Percentiles rank a stretch among this genome's conserved stretches.
phyloP scores from a whole-genome alignment of 2,888 invertebrate genomes.

The Hanleya hanleyi region DNA sequence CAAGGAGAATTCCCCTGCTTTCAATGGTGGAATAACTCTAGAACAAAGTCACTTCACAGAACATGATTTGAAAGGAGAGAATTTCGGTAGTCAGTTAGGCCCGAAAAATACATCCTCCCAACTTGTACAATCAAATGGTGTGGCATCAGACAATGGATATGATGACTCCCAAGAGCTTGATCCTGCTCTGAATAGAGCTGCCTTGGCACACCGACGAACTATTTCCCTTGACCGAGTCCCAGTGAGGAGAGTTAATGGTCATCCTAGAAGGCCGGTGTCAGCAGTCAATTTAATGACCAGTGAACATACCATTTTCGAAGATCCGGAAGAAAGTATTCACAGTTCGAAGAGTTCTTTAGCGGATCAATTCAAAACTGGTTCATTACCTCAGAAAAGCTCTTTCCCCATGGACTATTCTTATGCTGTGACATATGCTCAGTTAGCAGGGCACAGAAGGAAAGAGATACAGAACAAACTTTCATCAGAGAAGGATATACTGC shows the following conservation, averaged over 20 bases:
- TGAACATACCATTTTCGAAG: constrained; percentile 55
- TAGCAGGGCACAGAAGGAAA: constrained; percentile 58
- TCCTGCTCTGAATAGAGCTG: background rate
- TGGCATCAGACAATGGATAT: background rate
- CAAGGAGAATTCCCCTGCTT: constrained; percentile 27
- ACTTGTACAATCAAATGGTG: background rate
- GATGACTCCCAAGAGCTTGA: background rate
- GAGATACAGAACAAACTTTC: constrained; percentile 38
- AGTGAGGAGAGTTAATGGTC: constrained; percentile 26
- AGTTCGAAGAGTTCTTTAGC: background rate
- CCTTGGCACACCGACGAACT: background rate
- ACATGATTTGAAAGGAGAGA: constrained; percentile 17
- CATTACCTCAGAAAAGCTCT: constrained; percentile 57
- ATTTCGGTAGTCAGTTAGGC: constrained; percentile 8
- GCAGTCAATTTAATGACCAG: constrained; percentile 35
- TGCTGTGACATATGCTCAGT: constrained; percentile 63
- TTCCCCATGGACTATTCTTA: constrained; percentile 60
- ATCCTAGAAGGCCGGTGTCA: background rate
- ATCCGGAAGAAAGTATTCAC: constrained; percentile 48
- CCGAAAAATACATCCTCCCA: background rate
- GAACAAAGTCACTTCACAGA: constrained; percentile 24
- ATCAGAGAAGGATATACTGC: constrained; percentile 42
- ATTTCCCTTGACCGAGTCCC: background rate
- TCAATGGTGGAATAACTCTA: constrained; percentile 20
- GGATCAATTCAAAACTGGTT: too few species aligned